Conservation (phyloP, 2,797 vertebrate genomes). For the Alcedo atthis region DNA sequence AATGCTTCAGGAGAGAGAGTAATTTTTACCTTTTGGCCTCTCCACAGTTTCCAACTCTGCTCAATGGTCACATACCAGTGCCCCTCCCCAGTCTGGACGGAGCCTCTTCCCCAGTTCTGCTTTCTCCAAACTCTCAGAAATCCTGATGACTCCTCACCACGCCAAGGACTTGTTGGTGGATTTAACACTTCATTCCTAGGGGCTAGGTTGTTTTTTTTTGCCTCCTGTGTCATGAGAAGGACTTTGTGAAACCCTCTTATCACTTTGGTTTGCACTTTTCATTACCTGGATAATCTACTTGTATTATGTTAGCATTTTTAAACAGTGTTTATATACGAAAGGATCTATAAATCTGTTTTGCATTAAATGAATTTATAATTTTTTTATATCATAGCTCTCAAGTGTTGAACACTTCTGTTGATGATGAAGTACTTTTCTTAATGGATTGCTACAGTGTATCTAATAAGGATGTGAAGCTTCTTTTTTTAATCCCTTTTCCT, state of each 20-base stretch:
- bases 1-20: not conserved
- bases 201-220: constrained; percentile 44
- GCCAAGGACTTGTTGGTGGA: constrained; percentile 71
- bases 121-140: constrained; percentile 88
- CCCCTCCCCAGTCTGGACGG: constrained; percentile 87
- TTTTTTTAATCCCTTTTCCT: constrained; percentile 74
- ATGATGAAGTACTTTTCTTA: constrained; percentile 78
- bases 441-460: constrained; percentile 73
- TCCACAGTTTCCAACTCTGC: constrained; percentile 90
- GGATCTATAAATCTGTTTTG: constrained; percentile 81
- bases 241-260: constrained; percentile 77
- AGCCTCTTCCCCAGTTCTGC: constrained; percentile 85
- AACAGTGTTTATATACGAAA: constrained; percentile 79
- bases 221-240: constrained; percentile 78
- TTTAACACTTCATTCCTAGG: constrained; percentile 72
- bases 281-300: constrained; percentile 79
- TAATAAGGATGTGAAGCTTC: constrained; percentile 87
- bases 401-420: constrained; percentile 83
- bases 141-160: constrained; percentile 84
- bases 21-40: constrained; percentile 62
- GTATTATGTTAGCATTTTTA: constrained; percentile 79
- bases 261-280: constrained; percentile 83
- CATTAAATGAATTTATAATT: constrained; percentile 83
- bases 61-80: constrained; percentile 89
- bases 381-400: constrained; percentile 78